Evolutionary conservation across 92 coral and sea anemone genomes (phyloP).

Genomic region (Galaxea fascicularis): DNA sequence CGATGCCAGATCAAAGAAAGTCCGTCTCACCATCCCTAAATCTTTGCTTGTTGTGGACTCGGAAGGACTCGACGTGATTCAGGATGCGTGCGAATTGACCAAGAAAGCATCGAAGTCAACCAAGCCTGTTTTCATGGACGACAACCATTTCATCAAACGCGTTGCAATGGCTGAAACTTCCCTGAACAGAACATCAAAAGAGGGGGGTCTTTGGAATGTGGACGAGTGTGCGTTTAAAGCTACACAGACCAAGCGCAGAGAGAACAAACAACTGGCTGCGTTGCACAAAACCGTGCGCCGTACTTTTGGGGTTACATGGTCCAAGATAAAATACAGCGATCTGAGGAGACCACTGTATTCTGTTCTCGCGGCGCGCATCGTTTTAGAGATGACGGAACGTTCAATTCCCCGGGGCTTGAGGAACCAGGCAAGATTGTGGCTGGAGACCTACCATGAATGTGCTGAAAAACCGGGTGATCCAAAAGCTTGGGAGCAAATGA

Average conservation of each 20-base stretch:
- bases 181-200: constrained; percentile 82
- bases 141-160: constrained; percentile 85
- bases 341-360: constrained; percentile 94
- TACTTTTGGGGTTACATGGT: constrained; percentile 94
- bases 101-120: constrained; percentile 51
- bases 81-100: constrained; percentile 70
- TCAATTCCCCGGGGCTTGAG: constrained; percentile 81
- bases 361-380: constrained; percentile 90
- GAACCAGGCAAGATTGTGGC: constrained; percentile 87
- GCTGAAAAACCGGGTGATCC: constrained; percentile 44
- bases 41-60: constrained; percentile 80
- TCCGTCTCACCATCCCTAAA: constrained; percentile 79
- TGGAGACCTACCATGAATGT: constrained; percentile 82
- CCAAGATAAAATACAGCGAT: constrained; percentile 84
- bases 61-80: constrained; percentile 77
- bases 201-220: constrained; percentile 95
- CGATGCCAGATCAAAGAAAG: constrained; percentile 56
- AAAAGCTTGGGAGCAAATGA: constrained; percentile 44
- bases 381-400: constrained; percentile 73
- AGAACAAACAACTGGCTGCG: constrained; percentile 74
- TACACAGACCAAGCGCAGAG: constrained; percentile 86
- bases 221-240: constrained; percentile 86
- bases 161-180: constrained; percentile 92
- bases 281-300: constrained; percentile 92
- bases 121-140: constrained; percentile 70